Evolutionary conservation across 2,888 invertebrate species (phyloP).

Genomic region (Aradus depressus): DNA sequence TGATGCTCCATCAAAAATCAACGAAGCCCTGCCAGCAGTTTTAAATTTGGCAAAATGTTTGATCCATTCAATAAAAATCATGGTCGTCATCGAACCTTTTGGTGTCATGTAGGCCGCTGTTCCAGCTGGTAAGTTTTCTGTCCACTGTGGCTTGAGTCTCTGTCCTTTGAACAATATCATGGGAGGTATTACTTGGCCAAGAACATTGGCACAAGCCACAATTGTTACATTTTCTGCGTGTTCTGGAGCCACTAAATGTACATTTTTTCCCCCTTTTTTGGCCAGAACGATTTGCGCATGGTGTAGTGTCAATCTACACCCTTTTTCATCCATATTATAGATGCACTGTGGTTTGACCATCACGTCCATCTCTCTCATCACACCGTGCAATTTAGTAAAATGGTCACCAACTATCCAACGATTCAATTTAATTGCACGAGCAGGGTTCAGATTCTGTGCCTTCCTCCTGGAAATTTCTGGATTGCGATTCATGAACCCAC

Average conservation of each 20-base stretch:
- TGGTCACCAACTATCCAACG: no score
- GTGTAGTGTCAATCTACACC: no score
- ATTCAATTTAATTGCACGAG: no score
- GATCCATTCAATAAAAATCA: constrained; percentile 29
- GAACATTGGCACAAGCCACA: constrained; percentile 33
- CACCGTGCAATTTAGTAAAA: constrained; percentile 30
- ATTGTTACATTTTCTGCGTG: constrained; percentile 35
- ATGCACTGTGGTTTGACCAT: no score
- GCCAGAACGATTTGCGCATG: constrained; percentile 32
- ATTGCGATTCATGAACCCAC: no score
- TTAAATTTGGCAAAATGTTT: constrained; percentile 32
- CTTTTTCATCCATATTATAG: no score
- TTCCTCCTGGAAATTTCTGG: no score
- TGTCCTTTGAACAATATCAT: no score
- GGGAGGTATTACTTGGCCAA: constrained; percentile 28
- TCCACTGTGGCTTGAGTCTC: constrained; percentile 24
- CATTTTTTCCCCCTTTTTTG: constrained; percentile 30
- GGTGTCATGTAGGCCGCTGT: neutral
- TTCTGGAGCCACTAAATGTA: no score
- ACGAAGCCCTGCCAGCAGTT: constrained; percentile 26
- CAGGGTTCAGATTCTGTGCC: no score
- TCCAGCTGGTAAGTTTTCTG: neutral
- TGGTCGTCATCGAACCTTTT: constrained; percentile 33
- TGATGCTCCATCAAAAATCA: constrained; percentile 34
- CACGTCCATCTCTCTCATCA: constrained; percentile 26